phyloP scores from a whole-genome alignment of 2,888 invertebrate species.

The Gortyna flavago region DNA sequence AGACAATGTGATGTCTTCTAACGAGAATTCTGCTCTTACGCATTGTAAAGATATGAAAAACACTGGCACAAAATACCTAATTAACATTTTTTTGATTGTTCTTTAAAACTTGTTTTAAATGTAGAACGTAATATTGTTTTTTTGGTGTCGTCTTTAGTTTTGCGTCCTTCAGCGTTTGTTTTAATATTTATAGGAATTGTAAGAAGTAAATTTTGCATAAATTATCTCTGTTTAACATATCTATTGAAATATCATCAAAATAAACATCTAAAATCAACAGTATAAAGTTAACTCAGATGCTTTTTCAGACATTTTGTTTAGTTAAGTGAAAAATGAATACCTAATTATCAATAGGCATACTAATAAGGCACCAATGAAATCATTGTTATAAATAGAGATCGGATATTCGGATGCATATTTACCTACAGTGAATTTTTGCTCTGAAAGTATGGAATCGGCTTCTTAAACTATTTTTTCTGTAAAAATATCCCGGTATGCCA shows the following conservation, averaged over 20 bases:
- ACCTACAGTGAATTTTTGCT: too few relatives aligned
- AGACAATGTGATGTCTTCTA: not conserved
- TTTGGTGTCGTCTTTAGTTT: not conserved
- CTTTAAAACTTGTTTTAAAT: not conserved
- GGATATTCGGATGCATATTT: too few relatives aligned
- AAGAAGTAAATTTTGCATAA: not conserved
- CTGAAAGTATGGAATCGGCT: too few relatives aligned
- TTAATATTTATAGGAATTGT: not conserved
- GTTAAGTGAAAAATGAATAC: not conserved
- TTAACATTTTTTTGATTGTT: slow-evolving; percentile 2
- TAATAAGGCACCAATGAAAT: not conserved
- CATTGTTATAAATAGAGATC: too few relatives aligned
- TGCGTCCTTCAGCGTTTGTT: too few relatives aligned
- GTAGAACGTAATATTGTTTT: not conserved
- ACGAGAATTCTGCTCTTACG: not conserved
- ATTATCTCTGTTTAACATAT: not conserved
- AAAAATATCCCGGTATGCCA: too few relatives aligned
- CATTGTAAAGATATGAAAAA: slow-evolving; percentile 2
- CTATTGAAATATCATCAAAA: not conserved
- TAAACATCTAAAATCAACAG: not conserved
- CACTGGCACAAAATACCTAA: not conserved
- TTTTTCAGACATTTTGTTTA: not conserved
- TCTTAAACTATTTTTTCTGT: too few relatives aligned
- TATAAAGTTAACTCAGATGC: not conserved
- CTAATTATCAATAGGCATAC: not conserved